Percentiles rank a stretch among this genome's conserved stretches.
phyloP scores from a whole-genome alignment of 2,888 invertebrate genomes.

The Byasa hedistus region DNA sequence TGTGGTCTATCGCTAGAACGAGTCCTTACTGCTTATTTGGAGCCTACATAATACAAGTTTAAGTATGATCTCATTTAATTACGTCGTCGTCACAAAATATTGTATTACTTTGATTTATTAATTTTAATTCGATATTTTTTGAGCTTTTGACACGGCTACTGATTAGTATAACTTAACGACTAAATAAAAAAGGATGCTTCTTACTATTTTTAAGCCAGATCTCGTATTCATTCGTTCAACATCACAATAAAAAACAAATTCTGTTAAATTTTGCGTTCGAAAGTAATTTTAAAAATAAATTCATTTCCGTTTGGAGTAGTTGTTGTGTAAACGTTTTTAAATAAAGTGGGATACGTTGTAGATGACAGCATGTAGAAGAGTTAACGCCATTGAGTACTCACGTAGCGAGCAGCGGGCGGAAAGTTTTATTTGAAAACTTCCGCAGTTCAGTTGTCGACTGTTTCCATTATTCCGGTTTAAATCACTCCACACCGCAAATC shows the following conservation, averaged over 20 bases:
- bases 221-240: too few relatives aligned
- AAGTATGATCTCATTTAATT: not conserved
- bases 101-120: not conserved
- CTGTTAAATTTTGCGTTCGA: not conserved
- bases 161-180: too few relatives aligned
- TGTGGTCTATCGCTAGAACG: not conserved
- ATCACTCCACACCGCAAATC: conserved; percentile 12
- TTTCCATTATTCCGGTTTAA: conserved; percentile 12
- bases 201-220: too few relatives aligned
- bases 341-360: conserved; percentile 5
- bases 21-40: too few relatives aligned
- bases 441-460: conserved; percentile 22
- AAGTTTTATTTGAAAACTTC: conserved; percentile 32
- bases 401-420: conserved; percentile 17
- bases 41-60: too few relatives aligned
- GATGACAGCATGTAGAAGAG: conserved; percentile 18
- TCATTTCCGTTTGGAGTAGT: not conserved
- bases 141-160: too few relatives aligned
- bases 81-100: not conserved
- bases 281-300: not conserved
- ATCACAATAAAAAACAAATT: not conserved
- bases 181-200: too few relatives aligned
- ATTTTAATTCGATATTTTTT: not conserved
- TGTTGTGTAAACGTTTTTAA: not conserved
- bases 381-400: conserved; percentile 23